A percentile compares a stretch with the other conserved stretches of the same genome.
phyloP scores from a whole-genome alignment of 2,113 vertebrate genomes.

The Archilochus colubris region DNA sequence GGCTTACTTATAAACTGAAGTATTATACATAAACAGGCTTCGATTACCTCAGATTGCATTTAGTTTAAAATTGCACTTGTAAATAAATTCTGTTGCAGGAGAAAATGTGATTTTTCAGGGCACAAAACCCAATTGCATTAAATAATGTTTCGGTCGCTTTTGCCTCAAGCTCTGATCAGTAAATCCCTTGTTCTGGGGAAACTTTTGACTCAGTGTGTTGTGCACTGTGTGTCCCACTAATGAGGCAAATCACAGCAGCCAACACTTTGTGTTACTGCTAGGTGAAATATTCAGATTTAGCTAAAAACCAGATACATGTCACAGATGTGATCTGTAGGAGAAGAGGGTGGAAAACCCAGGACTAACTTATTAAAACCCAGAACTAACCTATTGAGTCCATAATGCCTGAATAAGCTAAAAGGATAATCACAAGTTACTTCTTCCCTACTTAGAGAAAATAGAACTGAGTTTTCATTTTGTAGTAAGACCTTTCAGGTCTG shows the following conservation, averaged over 20 bases:
- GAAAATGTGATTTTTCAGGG: neutral
- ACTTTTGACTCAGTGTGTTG: no score
- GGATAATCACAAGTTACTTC: conserved; percentile 38
- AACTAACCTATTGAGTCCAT: conserved; percentile 44
- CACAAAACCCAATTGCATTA: neutral
- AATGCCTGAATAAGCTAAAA: conserved; percentile 65
- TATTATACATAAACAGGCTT: neutral
- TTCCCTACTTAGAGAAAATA: conserved; percentile 55
- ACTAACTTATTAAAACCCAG: conserved; percentile 8
- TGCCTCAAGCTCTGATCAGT: neutral
- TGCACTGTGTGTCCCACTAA: neutral
- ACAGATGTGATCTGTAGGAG: neutral
- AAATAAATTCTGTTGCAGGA: neutral
- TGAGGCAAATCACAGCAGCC: neutral
- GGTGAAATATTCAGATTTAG: neutral
- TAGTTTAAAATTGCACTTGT: neutral
- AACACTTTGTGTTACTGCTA: neutral
- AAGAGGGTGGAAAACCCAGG: no score
- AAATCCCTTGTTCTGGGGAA: neutral
- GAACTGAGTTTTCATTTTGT: conserved; percentile 18
- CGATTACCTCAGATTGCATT: neutral
- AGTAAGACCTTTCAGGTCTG: neutral
- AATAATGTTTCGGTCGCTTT: neutral
- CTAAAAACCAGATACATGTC: neutral
- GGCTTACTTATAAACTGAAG: neutral